Evolutionary conservation across 2,797 vertebrate genomes (phyloP), one percentile per base, ranked within the genome.

Genomic region (Tragelaphus oryx): DNA sequence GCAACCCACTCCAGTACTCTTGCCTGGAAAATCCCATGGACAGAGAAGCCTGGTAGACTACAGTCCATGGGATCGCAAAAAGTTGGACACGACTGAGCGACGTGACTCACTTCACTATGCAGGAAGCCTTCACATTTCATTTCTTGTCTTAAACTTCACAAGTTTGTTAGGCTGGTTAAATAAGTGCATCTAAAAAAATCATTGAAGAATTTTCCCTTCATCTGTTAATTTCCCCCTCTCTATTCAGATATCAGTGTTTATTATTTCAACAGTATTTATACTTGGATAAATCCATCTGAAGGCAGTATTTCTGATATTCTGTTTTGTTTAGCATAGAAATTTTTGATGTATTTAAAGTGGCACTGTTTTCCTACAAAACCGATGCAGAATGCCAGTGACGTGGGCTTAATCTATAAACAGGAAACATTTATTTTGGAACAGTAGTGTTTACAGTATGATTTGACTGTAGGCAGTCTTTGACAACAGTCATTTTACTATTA

Each of bases 351-450:
- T 37, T 91, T 79, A 50, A 75, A 87, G 30, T 59, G 10, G 3
- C 12, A 60, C 20, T 79, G 13, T 30, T 91, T 93, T 82, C 65
- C 75, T 83, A 75, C 24, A 82, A 86, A 93, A 93, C 22, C 41
- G 71, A 87, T 48, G 13, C 24, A 81, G 24, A 48, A 13, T 87
- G 14, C n/a, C 86, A 55, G 48, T 33, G 41, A 74, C 16, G n/a
- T 20, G 75, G 28, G 9, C 79, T 89, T 48, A 81, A 62, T 11
- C 52, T 62, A 57, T 6, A 48, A 89, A 78, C 48, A 26, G 41
- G 30, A 85, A 95, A 76, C 83, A 89, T 37, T 86, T 87, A 87
- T 87, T 92, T 91, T 76, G 33, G 30, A 68, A 87, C 4, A 50
- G 18, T 62, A 24, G 12, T 33, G 3, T 48, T 80, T 88, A 16